A percentile compares a stretch with the other conserved stretches of the same genome.
Conservation (phyloP, 2,888 invertebrate species). For the Cheiracanthium punctorium region DNA sequence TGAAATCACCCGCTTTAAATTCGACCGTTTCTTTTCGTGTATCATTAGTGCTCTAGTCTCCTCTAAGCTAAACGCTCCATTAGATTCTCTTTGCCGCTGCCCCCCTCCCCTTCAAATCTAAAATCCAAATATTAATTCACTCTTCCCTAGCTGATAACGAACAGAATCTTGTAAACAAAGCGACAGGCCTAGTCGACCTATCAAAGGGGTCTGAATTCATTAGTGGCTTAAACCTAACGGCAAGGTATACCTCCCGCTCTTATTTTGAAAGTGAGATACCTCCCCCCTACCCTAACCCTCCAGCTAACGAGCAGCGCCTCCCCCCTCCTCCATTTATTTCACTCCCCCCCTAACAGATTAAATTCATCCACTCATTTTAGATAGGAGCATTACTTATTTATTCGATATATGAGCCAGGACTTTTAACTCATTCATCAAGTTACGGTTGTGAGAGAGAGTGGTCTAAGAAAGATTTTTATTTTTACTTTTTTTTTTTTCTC, state of each 20-base stretch:
- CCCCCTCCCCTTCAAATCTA: constrained; percentile 44
- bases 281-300: constrained; percentile 21
- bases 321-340: neutral
- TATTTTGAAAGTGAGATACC: neutral
- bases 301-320: constrained; percentile 34
- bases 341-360: constrained; percentile 45
- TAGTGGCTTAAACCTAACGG: constrained; percentile 36
- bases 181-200: constrained; percentile 35
- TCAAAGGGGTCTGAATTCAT: constrained; percentile 62
- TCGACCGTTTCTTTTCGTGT: constrained; percentile 55
- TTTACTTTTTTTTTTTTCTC: neutral
- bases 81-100: constrained; percentile 42
- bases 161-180: constrained; percentile 58
- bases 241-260: constrained; percentile 10
- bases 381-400: constrained; percentile 44
- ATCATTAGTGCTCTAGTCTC: constrained; percentile 42
- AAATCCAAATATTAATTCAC: constrained; percentile 67
- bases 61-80: constrained; percentile 48
- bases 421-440: neutral
- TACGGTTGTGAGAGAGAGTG: neutral
- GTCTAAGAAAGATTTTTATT: neutral
- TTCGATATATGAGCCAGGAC: constrained; percentile 23
- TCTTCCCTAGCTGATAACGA: constrained; percentile 49
- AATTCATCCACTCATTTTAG: constrained; percentile 62
- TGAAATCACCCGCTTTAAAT: constrained; percentile 60